Percentiles rank a stretch among this genome's conserved stretches.
phyloP scores from a whole-genome alignment of 1,140 invertebrate species.

The Helicoverpa armigera region DNA sequence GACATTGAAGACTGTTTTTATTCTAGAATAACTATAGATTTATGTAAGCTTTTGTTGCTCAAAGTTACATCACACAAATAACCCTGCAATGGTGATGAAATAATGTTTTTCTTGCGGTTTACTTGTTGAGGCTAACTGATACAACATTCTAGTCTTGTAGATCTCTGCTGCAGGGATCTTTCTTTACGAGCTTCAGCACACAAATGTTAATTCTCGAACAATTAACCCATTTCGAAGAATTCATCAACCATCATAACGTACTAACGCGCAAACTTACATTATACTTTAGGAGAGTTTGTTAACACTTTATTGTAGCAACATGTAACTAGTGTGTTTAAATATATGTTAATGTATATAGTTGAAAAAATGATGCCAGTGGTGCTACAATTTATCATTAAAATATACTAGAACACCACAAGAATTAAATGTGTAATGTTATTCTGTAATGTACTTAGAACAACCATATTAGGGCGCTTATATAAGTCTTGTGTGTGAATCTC shows the following conservation, averaged over 20 bases:
- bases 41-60: conserved; percentile 66
- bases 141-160: conserved; percentile 65
- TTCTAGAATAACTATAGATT: conserved; percentile 57
- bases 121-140: conserved; percentile 59
- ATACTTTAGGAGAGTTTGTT: conserved; percentile 42
- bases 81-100: conserved; percentile 62
- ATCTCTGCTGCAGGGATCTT: conserved; percentile 63
- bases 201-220: conserved; percentile 41
- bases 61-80: conserved; percentile 58
- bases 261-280: conserved; percentile 53
- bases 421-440: conserved; percentile 50
- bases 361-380: conserved; percentile 46
- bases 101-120: conserved; percentile 44
- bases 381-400: conserved; percentile 50
- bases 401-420: conserved; percentile 43
- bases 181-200: conserved; percentile 51
- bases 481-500: conserved; percentile 73
- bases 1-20: conserved; percentile 61
- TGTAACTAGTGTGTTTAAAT: conserved; percentile 24
- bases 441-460: conserved; percentile 54
- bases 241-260: conserved; percentile 63
- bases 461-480: conserved; percentile 62
- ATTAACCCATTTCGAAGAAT: conserved; percentile 41
- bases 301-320: conserved; percentile 30
- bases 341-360: conserved; percentile 39